Percentiles rank a stretch among this genome's conserved stretches.
Evolutionary conservation across 2,797 vertebrate genomes (phyloP).

Genomic region (Hozukius guyotensis): DNA sequence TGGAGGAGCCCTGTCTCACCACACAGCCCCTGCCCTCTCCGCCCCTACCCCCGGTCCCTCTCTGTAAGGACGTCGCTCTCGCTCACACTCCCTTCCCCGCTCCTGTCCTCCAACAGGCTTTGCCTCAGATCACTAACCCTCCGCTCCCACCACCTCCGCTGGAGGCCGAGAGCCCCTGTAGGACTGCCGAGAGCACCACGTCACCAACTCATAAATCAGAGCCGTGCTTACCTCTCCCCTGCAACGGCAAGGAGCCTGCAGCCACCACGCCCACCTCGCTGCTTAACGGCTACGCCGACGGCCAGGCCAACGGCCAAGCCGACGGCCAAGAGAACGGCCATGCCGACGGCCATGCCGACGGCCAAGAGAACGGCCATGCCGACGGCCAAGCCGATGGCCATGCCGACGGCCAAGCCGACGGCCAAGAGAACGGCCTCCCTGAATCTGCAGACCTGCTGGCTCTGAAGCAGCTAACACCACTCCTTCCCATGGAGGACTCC

Average conservation of each 20-base stretch:
- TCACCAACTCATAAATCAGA: conserved; percentile 59
- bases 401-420: fast-evolving
- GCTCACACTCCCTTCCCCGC: conserved; percentile 47
- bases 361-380: neutral
- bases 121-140: conserved; percentile 57
- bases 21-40: conserved; percentile 82
- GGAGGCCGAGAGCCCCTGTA: conserved; percentile 52
- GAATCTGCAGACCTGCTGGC: conserved; percentile 51
- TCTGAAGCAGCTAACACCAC: conserved; percentile 51
- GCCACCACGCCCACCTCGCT: conserved; percentile 15
- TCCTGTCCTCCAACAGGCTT: conserved; percentile 69
- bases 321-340: too few relatives aligned
- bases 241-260: conserved; percentile 53
- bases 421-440: conserved; percentile 8
- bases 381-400: conserved; percentile 3
- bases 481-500: conserved; percentile 77
- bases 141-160: conserved; percentile 42
- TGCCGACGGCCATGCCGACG: too few relatives aligned
- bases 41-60: conserved; percentile 66
- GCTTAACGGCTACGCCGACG: conserved; percentile 30
- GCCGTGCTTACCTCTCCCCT: conserved; percentile 64
- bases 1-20: conserved; percentile 79
- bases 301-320: neutral
- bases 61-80: conserved; percentile 32
- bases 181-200: conserved; percentile 63